phyloP scores from a whole-genome alignment of 2,888 invertebrate species.

The Sipha maydis region DNA sequence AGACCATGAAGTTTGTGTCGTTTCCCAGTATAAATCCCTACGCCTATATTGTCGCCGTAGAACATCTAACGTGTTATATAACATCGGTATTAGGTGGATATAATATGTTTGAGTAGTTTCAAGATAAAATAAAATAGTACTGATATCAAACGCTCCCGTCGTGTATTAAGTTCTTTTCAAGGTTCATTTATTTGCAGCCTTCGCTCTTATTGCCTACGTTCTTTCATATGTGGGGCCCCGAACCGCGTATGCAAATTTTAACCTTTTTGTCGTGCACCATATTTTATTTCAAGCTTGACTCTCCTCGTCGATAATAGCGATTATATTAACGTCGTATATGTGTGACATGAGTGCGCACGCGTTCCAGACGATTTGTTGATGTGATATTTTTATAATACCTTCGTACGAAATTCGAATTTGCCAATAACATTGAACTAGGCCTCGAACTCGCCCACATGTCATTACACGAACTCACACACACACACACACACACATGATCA shows the following conservation, averaged over 20 bases:
- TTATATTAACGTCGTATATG: neutral
- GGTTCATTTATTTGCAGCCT: slow-evolving; percentile 16
- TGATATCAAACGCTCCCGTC: neutral
- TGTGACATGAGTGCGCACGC: neutral
- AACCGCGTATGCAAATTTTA: slow-evolving; percentile 37
- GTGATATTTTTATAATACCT: neutral
- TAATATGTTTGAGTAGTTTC: no score
- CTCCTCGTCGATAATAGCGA: neutral
- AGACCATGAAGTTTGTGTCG: no score
- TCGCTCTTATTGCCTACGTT: slow-evolving; percentile 9
- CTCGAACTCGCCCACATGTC: neutral
- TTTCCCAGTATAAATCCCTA: no score
- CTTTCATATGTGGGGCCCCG: neutral
- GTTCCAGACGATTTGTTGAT: neutral
- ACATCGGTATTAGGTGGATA: no score
- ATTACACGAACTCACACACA: neutral
- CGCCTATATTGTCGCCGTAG: no score
- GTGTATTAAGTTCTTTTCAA: slow-evolving; percentile 14
- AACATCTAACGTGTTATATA: no score
- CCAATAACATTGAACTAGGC: neutral
- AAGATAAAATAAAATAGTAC: no score
- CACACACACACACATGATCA: neutral
- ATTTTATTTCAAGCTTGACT: neutral
- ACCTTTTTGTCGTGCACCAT: slow-evolving; percentile 9
- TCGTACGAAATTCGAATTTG: neutral